phyloP scores from a whole-genome alignment of 2,888 invertebrate genomes.

The Drosophila trichaetosa region DNA sequence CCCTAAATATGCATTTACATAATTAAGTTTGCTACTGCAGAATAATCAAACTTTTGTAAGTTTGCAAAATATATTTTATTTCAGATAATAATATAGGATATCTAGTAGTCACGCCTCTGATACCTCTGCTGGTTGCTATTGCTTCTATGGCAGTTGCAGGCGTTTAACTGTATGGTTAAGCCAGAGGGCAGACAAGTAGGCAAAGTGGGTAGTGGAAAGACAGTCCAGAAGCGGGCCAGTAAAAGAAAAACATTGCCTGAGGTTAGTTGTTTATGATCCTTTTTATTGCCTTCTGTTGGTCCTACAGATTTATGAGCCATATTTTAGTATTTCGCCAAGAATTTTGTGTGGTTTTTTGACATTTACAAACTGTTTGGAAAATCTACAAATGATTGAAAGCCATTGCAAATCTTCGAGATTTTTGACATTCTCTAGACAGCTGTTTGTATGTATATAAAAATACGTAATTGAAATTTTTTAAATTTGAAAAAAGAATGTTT shows the following conservation, averaged over 20 bases:
- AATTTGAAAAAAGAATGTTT: no score
- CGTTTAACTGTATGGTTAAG: conserved; percentile 43
- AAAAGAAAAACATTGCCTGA: conserved; percentile 58
- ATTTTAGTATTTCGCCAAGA: conserved; percentile 49
- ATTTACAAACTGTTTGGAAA: conserved; percentile 17
- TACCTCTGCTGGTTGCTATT: not conserved
- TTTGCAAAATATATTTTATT: not conserved
- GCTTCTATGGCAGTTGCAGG: conserved; percentile 52
- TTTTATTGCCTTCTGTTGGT: conserved; percentile 71
- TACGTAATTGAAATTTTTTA: not conserved
- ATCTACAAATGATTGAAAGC: conserved; percentile 3
- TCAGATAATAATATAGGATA: conserved; percentile 5
- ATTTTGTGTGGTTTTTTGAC: conserved; percentile 40
- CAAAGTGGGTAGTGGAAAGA: conserved; percentile 10
- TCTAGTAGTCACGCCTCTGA: conserved; percentile 1
- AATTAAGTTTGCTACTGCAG: not conserved
- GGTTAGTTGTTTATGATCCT: conserved; percentile 77
- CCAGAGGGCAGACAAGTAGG: conserved; percentile 12
- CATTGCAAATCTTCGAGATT: not conserved
- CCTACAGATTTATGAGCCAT: conserved; percentile 68
- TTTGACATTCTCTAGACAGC: not conserved
- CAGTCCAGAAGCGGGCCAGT: conserved; percentile 18
- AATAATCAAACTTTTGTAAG: not conserved
- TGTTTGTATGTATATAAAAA: not conserved
- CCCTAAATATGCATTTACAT: not conserved